Conservation (phyloP, 2,113 vertebrate genomes). For the Ptilonorhynchus violaceus region DNA sequence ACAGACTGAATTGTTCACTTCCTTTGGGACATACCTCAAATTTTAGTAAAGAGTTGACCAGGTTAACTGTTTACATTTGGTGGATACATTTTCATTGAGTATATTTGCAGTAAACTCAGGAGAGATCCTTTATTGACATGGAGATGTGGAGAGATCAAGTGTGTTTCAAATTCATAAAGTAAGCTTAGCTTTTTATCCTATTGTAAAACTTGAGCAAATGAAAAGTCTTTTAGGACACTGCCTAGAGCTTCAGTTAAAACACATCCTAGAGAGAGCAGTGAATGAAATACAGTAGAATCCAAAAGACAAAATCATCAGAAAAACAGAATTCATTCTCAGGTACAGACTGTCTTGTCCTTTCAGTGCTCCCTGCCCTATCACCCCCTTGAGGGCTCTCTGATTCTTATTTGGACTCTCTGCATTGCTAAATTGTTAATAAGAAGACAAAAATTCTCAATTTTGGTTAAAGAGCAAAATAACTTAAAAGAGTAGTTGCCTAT, state of each 20-base stretch:
- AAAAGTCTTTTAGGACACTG: not conserved
- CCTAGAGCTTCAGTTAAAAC: not conserved
- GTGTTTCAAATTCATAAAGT: not conserved
- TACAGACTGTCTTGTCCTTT: not conserved
- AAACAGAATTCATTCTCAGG: not conserved
- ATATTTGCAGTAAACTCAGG: not conserved
- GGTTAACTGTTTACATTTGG: not conserved
- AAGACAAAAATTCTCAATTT: not conserved
- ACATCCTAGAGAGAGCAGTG: not conserved
- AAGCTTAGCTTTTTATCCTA: not conserved
- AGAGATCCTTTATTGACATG: not conserved
- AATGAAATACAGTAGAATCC: not conserved
- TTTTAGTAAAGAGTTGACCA: not conserved
- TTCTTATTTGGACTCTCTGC: not conserved
- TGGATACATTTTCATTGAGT: not conserved
- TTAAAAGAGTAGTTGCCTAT: not conserved
- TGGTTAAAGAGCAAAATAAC: not conserved
- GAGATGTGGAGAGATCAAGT: not conserved
- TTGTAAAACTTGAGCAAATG: not conserved
- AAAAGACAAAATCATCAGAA: not conserved
- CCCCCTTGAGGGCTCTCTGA: accelerated
- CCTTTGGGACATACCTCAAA: not conserved
- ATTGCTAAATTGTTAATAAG: not conserved
- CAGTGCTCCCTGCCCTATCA: not conserved
- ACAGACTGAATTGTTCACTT: not conserved